These are phyloP conservation scores for Henricia sp. DNA, from an alignment of 53 echinoderm and acorn worm species.

Conservation along the genomic window DNA sequence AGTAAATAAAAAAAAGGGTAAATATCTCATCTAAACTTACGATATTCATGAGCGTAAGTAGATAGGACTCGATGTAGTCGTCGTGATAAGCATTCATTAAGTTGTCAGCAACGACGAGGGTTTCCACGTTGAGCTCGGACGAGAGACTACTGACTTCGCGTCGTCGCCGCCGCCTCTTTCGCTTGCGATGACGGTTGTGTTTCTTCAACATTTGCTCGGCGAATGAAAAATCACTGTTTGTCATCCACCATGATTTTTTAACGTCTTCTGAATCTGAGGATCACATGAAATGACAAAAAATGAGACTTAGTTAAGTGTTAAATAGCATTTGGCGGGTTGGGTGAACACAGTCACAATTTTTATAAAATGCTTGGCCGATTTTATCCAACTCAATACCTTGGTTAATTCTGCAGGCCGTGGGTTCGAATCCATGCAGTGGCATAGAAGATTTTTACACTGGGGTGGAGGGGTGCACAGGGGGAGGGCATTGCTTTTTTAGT, in stretches of 20 bases:
- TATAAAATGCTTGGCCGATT: no score
- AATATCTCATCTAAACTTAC: conserved; percentile 65
- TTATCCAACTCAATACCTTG: no score
- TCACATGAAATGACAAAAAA: no score
- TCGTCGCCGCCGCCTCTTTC: background rate
- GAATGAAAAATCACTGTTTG: conserved; percentile 77
- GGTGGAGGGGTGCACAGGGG: no score
- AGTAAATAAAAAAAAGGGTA: background rate
- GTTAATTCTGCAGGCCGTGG: no score
- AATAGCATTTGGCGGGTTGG: no score
- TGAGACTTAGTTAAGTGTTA: no score
- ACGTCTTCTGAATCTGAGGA: conserved; percentile 61
- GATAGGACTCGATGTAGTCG: conserved; percentile 85
- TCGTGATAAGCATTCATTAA: conserved; percentile 90
- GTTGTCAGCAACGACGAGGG: conserved; percentile 94
- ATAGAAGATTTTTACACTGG: no score
- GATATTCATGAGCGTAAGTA: conserved; percentile 97
- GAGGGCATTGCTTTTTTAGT: no score
- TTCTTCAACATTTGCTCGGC: conserved; percentile 74
- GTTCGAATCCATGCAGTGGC: no score
- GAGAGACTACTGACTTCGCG: conserved; percentile 78
- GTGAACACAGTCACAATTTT: no score
- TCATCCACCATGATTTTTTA: conserved; percentile 75
- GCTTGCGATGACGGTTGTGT: background rate
- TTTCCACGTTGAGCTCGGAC: conserved; percentile 86